A percentile compares a stretch with the other conserved stretches of the same genome.
These are phyloP conservation scores for Psix sp. DNA, from an alignment of 1,140 invertebrate species.

Conservation along the genomic window DNA sequence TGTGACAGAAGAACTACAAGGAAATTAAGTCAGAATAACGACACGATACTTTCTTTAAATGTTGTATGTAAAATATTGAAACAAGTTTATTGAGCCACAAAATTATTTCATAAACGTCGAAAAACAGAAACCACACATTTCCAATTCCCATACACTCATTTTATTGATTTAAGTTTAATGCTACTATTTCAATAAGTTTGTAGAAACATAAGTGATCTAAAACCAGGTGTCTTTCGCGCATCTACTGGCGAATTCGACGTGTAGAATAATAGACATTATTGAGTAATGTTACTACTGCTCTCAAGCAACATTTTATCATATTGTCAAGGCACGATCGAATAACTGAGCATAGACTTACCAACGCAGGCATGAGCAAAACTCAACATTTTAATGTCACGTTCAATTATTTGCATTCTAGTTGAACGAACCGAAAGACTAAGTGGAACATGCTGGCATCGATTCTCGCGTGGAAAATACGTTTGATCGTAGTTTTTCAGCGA, in stretches of 20 bases:
- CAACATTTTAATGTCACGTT: slow-evolving; percentile 23
- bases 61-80: not conserved
- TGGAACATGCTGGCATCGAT: slow-evolving; percentile 6
- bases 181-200: no score
- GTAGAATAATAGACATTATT: slow-evolving; percentile 55
- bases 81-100: no score
- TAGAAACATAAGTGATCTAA: slow-evolving; percentile 4
- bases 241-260: slow-evolving; percentile 20
- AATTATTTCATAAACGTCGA: no score
- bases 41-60: not conserved
- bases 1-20: not conserved
- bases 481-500: not conserved
- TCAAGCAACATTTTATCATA: slow-evolving; percentile 15
- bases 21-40: slow-evolving; percentile 7
- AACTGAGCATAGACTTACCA: slow-evolving; percentile 15
- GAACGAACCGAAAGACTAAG: slow-evolving; percentile 32
- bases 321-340: slow-evolving; percentile 31
- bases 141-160: no score
- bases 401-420: slow-evolving; percentile 22
- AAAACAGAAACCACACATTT: no score
- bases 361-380: slow-evolving; percentile 15
- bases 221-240: slow-evolving; percentile 24
- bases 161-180: no score
- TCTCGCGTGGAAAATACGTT: slow-evolving; percentile 5
- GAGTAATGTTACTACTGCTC: slow-evolving; percentile 31